Evolutionary conservation across 2,888 invertebrate genomes (phyloP).

Genomic region (Stenchaetothrips biformis): DNA sequence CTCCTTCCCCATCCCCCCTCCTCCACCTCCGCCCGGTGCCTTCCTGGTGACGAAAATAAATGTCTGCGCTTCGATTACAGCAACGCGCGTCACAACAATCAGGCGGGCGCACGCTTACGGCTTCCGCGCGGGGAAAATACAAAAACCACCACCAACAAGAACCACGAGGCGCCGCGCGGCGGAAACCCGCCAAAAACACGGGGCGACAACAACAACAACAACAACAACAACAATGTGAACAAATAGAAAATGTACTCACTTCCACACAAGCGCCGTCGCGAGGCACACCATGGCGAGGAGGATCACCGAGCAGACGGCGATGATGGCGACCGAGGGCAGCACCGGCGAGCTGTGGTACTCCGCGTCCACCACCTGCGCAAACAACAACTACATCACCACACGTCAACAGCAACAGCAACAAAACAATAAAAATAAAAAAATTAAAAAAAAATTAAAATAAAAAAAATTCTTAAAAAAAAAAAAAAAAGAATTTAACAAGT

Average conservation of each 20-base stretch:
- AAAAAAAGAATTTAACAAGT: not conserved
- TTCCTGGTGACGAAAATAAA: constrained; percentile 19
- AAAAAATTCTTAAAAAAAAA: not conserved
- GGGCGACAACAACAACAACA: not conserved
- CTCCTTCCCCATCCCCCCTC: not conserved
- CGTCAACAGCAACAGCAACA: not conserved
- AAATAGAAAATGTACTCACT: constrained; percentile 62
- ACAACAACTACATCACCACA: constrained; percentile 39
- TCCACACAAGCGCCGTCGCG: constrained; percentile 78
- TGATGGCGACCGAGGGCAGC: constrained; percentile 77
- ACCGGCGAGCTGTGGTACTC: constrained; percentile 82
- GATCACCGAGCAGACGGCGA: constrained; percentile 74
- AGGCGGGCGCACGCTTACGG: no score
- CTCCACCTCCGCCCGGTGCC: not conserved
- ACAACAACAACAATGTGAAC: not conserved
- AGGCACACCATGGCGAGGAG: constrained; percentile 71
- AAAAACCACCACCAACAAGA: not conserved
- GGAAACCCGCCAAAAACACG: not conserved
- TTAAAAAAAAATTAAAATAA: not conserved
- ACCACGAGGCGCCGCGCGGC: no score
- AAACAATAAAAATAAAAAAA: not conserved
- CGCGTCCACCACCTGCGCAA: constrained; percentile 78
- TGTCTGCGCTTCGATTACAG: constrained; percentile 7
- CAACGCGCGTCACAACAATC: not conserved
- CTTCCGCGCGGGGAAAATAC: not conserved